phyloP scores from a whole-genome alignment of 2,113 vertebrate species.

The Pteronura brasiliensis region DNA sequence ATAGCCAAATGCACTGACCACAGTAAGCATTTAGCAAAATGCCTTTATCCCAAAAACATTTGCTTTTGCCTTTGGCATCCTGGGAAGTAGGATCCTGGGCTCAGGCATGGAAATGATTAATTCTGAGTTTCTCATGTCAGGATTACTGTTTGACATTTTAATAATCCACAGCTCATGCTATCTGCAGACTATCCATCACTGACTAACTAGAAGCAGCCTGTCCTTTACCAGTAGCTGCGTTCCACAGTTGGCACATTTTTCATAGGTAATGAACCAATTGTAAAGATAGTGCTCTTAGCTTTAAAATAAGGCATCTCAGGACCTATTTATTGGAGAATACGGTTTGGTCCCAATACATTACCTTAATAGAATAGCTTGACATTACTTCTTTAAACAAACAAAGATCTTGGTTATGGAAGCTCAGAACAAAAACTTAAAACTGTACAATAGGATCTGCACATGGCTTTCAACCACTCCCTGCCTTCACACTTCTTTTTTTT shows the following conservation, averaged over 20 bases:
- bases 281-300: not conserved
- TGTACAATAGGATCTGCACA: not conserved
- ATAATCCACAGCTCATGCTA: not conserved
- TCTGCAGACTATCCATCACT: not conserved
- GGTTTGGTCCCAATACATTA: not conserved
- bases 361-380: not conserved
- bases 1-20: not conserved
- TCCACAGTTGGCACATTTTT: not conserved
- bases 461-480: not conserved
- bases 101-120: not conserved
- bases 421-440: not conserved
- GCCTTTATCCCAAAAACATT: not conserved
- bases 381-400: not conserved
- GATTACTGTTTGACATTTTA: not conserved
- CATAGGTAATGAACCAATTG: not conserved
- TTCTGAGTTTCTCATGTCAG: constrained; percentile 10
- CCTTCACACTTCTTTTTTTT: too few relatives aligned
- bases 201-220: not conserved
- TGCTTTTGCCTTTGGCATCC: not conserved
- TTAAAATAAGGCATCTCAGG: not conserved
- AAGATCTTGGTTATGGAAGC: not conserved
- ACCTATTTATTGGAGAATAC: not conserved
- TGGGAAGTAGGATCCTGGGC: not conserved
- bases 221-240: not conserved
- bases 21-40: not conserved